phyloP scores from a whole-genome alignment of 2,113 vertebrate species.

The Forbesichthys agassizii region DNA sequence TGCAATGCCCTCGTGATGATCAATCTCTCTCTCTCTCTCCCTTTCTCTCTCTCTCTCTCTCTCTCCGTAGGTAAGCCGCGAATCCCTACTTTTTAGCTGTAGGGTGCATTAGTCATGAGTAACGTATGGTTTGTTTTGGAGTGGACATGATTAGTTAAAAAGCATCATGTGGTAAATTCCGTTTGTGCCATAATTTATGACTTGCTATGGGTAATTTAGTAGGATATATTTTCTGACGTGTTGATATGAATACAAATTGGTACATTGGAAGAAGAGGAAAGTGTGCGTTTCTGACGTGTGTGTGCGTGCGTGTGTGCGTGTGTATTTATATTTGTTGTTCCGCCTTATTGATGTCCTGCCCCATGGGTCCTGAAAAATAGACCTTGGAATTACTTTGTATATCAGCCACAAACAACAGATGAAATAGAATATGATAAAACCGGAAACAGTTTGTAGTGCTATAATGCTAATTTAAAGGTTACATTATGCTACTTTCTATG shows the following conservation, averaged over 20 bases:
- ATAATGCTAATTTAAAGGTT: no score
- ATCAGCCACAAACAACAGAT: background rate
- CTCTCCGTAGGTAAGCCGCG: slow-evolving; percentile 58
- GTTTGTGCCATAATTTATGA: slow-evolving; percentile 38
- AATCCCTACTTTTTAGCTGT: slow-evolving; percentile 7
- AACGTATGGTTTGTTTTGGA: slow-evolving; percentile 63
- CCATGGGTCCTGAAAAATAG: background rate
- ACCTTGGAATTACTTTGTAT: background rate
- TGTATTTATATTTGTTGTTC: slow-evolving; percentile 6
- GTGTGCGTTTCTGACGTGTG: background rate
- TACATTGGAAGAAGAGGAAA: background rate
- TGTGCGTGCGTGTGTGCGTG: slow-evolving; percentile 9
- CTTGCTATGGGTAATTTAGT: slow-evolving; percentile 40
- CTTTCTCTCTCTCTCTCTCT: slow-evolving; percentile 11
- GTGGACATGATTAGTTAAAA: slow-evolving; percentile 43
- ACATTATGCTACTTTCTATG: no score
- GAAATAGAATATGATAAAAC: no score
- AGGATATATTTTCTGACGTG: slow-evolving; percentile 8
- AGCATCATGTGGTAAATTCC: slow-evolving; percentile 37
- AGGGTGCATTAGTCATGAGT: slow-evolving; percentile 46
- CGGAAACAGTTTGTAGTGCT: no score
- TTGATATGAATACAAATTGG: slow-evolving; percentile 42
- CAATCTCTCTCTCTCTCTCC: slow-evolving; percentile 13
- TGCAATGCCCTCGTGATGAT: slow-evolving; percentile 35
- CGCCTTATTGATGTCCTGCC: background rate